These are phyloP conservation scores for Actenoides lindsayi DNA, from an alignment of 2,113 vertebrate genomes.

Conservation along the genomic window DNA sequence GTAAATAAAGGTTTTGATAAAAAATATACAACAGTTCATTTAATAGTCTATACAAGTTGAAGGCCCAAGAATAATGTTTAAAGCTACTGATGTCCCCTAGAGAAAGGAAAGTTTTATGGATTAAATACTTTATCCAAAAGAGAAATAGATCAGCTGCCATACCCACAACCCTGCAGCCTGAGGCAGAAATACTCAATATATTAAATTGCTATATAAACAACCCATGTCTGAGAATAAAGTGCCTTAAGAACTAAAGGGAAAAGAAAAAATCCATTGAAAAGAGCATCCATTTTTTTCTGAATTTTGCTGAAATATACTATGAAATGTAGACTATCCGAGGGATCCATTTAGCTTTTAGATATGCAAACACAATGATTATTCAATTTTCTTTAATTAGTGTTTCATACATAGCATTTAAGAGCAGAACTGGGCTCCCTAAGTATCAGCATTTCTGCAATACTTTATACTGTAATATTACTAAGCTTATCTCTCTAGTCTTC, in stretches of 20 bases:
- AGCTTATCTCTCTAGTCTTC: neutral
- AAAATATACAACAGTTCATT: conserved; percentile 9
- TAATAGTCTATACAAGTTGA: conserved; percentile 16
- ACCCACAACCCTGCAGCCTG: conserved; percentile 41
- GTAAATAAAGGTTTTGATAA: conserved; percentile 18
- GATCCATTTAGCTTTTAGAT: neutral
- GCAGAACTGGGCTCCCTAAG: neutral
- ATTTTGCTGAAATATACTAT: neutral
- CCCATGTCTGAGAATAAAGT: conserved; percentile 17
- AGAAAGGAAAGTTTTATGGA: conserved; percentile 36
- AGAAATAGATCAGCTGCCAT: conserved; percentile 62
- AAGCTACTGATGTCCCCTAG: neutral
- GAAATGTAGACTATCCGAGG: neutral
- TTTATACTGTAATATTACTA: neutral
- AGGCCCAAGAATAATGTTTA: conserved; percentile 47
- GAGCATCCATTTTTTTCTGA: neutral
- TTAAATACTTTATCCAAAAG: conserved; percentile 56
- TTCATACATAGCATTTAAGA: conserved; percentile 3
- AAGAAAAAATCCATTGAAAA: neutral
- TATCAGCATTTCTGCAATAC: neutral
- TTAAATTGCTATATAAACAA: conserved; percentile 58
- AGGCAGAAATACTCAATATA: conserved; percentile 52
- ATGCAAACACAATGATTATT: neutral
- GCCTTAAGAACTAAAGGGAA: neutral
- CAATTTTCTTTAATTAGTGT: conserved; percentile 13